Evolutionary conservation across 2,888 invertebrate species (phyloP), one percentile per base, ranked within the genome.

Genomic region (Liopterus haemorrhoidalis): DNA sequence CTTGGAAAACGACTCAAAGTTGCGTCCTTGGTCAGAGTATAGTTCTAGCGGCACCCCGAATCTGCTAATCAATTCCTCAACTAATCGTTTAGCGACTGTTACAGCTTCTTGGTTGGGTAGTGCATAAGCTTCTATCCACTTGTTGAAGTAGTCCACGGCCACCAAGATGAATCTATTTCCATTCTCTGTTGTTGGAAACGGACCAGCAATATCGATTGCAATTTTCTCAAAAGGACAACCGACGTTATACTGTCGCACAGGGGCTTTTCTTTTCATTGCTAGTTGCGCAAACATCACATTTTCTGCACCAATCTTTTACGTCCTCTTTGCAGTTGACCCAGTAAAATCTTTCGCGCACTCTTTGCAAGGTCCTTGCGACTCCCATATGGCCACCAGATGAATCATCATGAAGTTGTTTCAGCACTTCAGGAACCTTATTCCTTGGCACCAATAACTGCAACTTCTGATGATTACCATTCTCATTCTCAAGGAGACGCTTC

Each of bases 21-120:
- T 57, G 16, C 53, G 25, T n/a, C 57, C 60, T 50, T 62, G 55
- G 36, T 60, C 58, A 1, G 57, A 51, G 40, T 56, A 51, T 2
- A 57, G 33, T 16, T 48, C 49, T 4, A 45, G 16, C 1, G 55
- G 53, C 1, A 50, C 45, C 5, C 56, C 56, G 15, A 49, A 54
- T 8, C 52, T 44, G 24, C 50, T 48, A 16, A 57, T 27, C 4
- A 53, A 40, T 16, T 56, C 38, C 8, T 48, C 47, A 2, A 58
- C 54, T 16, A 59, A 37, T n/a, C 24, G 35, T 24, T 50, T 37
- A 0, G 63, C 61, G 5, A 63, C 51, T 0, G 63, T 61, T 4
- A 46, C 48, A 0, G 64, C 55, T 31, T 54, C 55, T 12, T 59
- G 57, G 25, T 62, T 56, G 1, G 57, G 57, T 9, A 64, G 32